Base-by-base conservation (phyloP, 2,888 invertebrate species). In the Lycia hirtaria region DNA sequence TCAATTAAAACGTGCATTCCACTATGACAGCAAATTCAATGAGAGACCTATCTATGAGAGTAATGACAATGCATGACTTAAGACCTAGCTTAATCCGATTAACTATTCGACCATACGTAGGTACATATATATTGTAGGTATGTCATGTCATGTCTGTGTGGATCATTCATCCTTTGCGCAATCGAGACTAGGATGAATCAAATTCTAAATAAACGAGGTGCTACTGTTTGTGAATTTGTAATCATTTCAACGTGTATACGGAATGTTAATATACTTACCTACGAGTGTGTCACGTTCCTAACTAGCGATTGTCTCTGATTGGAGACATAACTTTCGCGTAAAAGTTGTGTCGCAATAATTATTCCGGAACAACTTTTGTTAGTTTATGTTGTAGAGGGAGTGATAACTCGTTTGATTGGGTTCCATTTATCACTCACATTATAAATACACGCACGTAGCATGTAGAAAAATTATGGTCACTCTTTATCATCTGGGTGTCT, bases 151-250 rank as follows among this genome's bases (percentile, higher is more conserved):
- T n/a, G n/a, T n/a, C n/a, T n/a, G n/a, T n/a, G n/a, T n/a, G n/a
- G n/a, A n/a, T n/a, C 14, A 47, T 12, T 20, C 20, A 17, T 10
- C 33, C 30, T 49, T 44, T 38, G 24, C 43, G 37, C 37, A 44
- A 49, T 35, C 19, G 9, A 56, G n/a, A 30, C 38, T 56, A 49
- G 56, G 37, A 12, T 50, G 56, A 50, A 50, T 56, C 20, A 19
- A 22, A 43, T 12, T 22, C 38, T 49, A 50, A n/a, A n/a, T n/a
- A n/a, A n/a, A 50, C 50, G 44, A 56, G 37, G 32, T 32, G n/a
- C 19, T 30, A 30, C 22, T 43, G 44, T 38, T 24, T 44, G 14
- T n/a, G 56, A 56, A 56, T 56, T 32, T 45, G 32, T 56, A 56
- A 56, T 50, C 49, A 38, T 17, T 37, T 37, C 17, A 37, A 30